A percentile compares a stretch with the other conserved stretches of the same genome.
These are phyloP conservation scores for Pyrgus malvae DNA, from an alignment of 2,888 invertebrate species.

Conservation along the genomic window DNA sequence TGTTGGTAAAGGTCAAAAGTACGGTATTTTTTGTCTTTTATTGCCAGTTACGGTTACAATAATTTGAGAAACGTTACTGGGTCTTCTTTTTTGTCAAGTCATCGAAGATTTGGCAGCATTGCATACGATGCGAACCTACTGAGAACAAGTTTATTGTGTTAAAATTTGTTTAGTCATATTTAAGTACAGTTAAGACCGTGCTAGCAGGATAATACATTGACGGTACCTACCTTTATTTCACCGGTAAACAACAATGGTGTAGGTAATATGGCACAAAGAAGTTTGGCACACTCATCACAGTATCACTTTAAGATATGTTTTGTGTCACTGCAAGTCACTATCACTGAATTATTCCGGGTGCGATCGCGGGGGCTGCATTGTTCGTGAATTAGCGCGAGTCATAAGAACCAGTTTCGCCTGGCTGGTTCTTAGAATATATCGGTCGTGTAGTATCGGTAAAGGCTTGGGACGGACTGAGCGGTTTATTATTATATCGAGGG, in stretches of 20 bases:
- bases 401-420: slow-evolving; percentile 27
- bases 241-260: slow-evolving; percentile 50
- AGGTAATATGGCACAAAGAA: slow-evolving; percentile 67
- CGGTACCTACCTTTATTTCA: slow-evolving; percentile 57
- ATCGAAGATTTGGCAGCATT: too few relatives aligned
- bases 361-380: slow-evolving; percentile 44
- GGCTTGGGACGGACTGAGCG: slow-evolving; percentile 74
- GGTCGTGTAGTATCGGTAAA: slow-evolving; percentile 73
- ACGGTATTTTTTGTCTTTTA: background rate
- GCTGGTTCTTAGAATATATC: slow-evolving; percentile 42
- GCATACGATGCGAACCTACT: too few relatives aligned
- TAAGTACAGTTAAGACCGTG: slow-evolving; percentile 22
- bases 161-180: slow-evolving; percentile 20
- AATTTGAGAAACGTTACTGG: too few relatives aligned
- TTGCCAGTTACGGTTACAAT: background rate
- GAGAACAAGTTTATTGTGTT: slow-evolving; percentile 9
- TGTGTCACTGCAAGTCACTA: slow-evolving; percentile 53
- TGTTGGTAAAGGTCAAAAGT: too few relatives aligned
- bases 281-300: slow-evolving; percentile 76
- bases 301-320: slow-evolving; percentile 62
- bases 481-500: slow-evolving; percentile 74
- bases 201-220: slow-evolving; percentile 7
- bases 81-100: background rate
- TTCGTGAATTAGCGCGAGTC: slow-evolving; percentile 37
- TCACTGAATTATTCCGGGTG: slow-evolving; percentile 39